A percentile compares a stretch with the other conserved stretches of the same genome.
These are phyloP conservation scores for Petaurus breviceps DNA, from an alignment of 2,113 vertebrate species.

Conservation along the genomic window DNA sequence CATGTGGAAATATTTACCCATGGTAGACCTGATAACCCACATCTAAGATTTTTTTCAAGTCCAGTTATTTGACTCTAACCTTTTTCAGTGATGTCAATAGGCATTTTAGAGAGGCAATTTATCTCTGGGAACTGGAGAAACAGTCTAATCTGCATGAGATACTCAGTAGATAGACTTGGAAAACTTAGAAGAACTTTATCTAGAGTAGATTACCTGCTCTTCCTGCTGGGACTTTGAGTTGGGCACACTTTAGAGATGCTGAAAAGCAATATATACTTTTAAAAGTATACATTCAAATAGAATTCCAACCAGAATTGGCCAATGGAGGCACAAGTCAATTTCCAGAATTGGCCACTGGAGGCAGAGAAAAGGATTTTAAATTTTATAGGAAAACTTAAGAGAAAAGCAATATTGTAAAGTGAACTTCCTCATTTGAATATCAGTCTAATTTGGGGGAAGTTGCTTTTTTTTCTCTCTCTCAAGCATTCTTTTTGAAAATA, in stretches of 20 bases:
- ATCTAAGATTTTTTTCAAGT: neutral
- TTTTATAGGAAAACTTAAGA: conserved; percentile 12
- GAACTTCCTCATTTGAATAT: neutral
- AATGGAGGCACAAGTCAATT: too few species aligned
- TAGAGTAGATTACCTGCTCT: neutral
- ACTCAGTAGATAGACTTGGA: neutral
- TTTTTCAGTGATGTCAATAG: neutral
- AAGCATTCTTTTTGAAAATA: neutral
- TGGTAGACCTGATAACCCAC: neutral
- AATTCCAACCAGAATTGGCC: neutral
- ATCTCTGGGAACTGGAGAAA: neutral
- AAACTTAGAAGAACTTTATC: conserved; percentile 18
- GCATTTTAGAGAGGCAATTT: conserved; percentile 38
- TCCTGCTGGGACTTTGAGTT: neutral
- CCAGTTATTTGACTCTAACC: neutral
- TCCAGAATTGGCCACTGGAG: neutral
- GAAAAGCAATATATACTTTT: neutral
- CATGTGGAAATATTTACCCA: neutral
- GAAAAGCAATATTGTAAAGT: neutral
- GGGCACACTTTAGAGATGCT: conserved; percentile 5
- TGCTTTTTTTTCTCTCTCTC: neutral
- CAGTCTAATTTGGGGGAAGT: neutral
- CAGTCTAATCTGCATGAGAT: neutral
- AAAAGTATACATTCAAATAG: neutral
- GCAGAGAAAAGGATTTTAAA: neutral